Evolutionary conservation across 2,797 vertebrate genomes (phyloP).

Genomic region (Eupleurogrammus muticus): DNA sequence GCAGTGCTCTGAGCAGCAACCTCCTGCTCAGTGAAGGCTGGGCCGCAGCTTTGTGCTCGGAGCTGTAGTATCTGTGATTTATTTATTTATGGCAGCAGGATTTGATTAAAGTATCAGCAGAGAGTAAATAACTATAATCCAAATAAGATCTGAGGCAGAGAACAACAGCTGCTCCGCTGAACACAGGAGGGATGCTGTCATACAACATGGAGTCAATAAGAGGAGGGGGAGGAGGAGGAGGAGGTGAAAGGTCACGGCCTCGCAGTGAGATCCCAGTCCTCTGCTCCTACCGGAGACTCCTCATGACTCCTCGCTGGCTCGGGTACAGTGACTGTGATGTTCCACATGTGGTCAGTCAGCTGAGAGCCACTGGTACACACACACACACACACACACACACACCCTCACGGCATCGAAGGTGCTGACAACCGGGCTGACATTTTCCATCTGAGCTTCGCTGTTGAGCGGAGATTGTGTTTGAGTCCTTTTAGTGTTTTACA

Average conservation of each 20-base stretch:
- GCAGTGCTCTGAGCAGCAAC: slow-evolving; percentile 16
- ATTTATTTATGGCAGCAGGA: slow-evolving; percentile 49
- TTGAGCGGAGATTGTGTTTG: slow-evolving; percentile 64
- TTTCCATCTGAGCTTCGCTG: slow-evolving; percentile 61
- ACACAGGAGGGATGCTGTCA: slow-evolving; percentile 45
- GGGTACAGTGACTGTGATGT: slow-evolving; percentile 76
- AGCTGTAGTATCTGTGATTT: slow-evolving; percentile 32
- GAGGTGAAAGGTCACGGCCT: slow-evolving; percentile 68
- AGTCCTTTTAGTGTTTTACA: slow-evolving; percentile 55
- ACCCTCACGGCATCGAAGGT: slow-evolving; percentile 39
- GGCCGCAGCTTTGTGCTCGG: slow-evolving; percentile 14
- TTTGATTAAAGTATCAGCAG: slow-evolving; percentile 26
- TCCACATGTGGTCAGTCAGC: slow-evolving; percentile 69
- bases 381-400: slow-evolving; percentile 40
- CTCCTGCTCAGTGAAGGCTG: slow-evolving; percentile 20
- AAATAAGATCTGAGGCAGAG: slow-evolving; percentile 39
- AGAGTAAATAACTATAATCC: slow-evolving; percentile 48
- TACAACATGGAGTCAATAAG: slow-evolving; percentile 50
- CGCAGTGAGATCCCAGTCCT: slow-evolving; percentile 69
- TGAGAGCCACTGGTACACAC: slow-evolving; percentile 23
- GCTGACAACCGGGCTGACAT: slow-evolving; percentile 73
- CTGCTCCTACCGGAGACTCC: slow-evolving; percentile 67
- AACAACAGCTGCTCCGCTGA: slow-evolving; percentile 30
- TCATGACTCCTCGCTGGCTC: slow-evolving; percentile 72
- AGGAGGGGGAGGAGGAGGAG: slow-evolving; percentile 25